Percentiles rank a stretch among this genome's conserved stretches.
Evolutionary conservation across 2,888 invertebrate species (phyloP).

Genomic region (Holacanthella duospinosa): DNA sequence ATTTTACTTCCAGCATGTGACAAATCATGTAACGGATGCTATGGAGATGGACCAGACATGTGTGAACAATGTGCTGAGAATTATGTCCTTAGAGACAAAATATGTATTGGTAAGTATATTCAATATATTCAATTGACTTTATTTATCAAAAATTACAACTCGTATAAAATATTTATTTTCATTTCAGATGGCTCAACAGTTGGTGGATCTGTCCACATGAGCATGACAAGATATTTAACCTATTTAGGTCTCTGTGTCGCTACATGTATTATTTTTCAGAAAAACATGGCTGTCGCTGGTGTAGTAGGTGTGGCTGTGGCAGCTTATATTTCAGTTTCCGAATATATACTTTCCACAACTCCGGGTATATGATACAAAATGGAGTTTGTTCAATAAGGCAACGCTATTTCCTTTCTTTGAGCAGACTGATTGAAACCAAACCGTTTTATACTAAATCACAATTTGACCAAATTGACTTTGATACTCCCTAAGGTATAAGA

Average conservation of each 20-base stretch:
- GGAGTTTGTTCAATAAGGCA: not conserved
- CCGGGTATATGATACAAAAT: not conserved
- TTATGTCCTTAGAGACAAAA: constrained; percentile 58
- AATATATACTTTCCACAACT: constrained; percentile 53
- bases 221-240: constrained; percentile 62
- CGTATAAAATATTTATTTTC: too few relatives aligned
- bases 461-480: too few relatives aligned
- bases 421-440: too few relatives aligned
- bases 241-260: constrained; percentile 75
- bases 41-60: constrained; percentile 84
- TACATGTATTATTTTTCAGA: constrained; percentile 73
- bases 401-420: not conserved
- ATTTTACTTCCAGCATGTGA: constrained; percentile 54
- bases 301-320: constrained; percentile 68
- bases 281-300: constrained; percentile 63
- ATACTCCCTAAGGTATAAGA: too few relatives aligned
- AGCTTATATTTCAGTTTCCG: constrained; percentile 71
- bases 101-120: constrained; percentile 58
- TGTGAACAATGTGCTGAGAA: constrained; percentile 69
- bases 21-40: constrained; percentile 68
- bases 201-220: constrained; percentile 42
- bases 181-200: constrained; percentile 36
- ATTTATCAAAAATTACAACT: not conserved
- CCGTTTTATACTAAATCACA: too few relatives aligned
- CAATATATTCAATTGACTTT: too few relatives aligned